phyloP scores from a whole-genome alignment of 2,113 vertebrate species.

The Gavia stellata region DNA sequence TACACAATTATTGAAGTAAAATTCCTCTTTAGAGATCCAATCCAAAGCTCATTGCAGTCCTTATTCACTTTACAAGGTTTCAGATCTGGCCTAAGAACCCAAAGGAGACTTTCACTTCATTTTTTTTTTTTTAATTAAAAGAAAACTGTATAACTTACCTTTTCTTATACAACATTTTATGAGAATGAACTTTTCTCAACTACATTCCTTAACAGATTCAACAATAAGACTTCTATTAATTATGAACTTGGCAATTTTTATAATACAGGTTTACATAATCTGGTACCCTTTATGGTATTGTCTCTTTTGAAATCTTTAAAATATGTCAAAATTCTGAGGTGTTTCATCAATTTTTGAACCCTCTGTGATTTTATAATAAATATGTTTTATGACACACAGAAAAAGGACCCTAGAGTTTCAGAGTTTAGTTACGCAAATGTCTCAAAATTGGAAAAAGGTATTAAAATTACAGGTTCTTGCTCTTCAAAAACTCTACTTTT shows the following conservation, averaged over 20 bases:
- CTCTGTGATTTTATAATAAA: not conserved
- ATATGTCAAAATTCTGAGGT: not conserved
- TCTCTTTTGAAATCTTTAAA: not conserved
- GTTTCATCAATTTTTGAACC: not conserved
- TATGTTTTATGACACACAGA: not conserved
- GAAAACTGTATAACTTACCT: rapidly evolving
- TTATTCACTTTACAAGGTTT: not conserved
- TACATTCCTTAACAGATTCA: not conserved
- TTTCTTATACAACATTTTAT: not conserved
- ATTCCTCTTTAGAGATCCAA: not conserved
- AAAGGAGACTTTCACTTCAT: not conserved
- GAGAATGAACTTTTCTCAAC: not conserved
- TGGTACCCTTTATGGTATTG: not conserved
- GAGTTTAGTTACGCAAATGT: not conserved
- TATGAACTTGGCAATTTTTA: not conserved
- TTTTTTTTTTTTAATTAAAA: not conserved
- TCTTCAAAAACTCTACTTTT: not conserved
- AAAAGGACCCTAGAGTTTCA: not conserved
- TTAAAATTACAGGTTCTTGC: not conserved
- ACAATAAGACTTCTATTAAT: not conserved
- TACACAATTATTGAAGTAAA: not conserved
- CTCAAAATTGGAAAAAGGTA: not conserved
- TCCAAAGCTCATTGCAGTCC: not conserved
- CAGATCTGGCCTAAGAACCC: not conserved
- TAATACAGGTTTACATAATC: not conserved